Evolutionary conservation across 2,888 invertebrate species (phyloP).

Genomic region (Meiosimyza decipiens): DNA sequence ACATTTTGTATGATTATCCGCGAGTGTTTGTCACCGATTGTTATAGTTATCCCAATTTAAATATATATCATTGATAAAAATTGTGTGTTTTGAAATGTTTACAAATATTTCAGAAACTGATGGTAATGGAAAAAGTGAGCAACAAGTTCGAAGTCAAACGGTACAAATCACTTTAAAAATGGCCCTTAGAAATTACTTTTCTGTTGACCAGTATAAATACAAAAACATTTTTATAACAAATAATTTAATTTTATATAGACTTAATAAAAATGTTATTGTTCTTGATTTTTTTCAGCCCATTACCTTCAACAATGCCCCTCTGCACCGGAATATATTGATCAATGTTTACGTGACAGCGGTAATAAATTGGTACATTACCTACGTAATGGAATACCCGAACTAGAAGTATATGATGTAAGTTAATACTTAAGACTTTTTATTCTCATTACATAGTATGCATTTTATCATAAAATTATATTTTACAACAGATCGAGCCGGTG

Average conservation of each 20-base stretch:
- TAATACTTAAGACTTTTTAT: background rate
- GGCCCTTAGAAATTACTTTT: background rate
- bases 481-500: constrained; percentile 77
- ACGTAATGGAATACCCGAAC: constrained; percentile 79
- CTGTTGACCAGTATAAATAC: too few relatives aligned
- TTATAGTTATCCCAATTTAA: too few relatives aligned
- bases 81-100: too few relatives aligned
- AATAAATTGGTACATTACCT: constrained; percentile 79
- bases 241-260: background rate
- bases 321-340: constrained; percentile 77
- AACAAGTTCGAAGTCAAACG: background rate
- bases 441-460: background rate
- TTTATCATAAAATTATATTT: background rate
- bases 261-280: background rate
- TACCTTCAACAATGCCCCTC: constrained; percentile 81
- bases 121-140: background rate
- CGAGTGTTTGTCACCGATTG: too few relatives aligned
- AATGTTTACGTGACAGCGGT: constrained; percentile 79
- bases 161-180: background rate
- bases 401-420: constrained; percentile 74
- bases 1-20: too few relatives aligned
- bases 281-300: constrained; percentile 69
- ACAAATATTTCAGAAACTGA: too few relatives aligned
- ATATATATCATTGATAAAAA: too few relatives aligned
- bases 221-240: background rate